These are phyloP conservation scores for Pyxicephalus adspersus DNA, from an alignment of 2,113 vertebrate species.

Conservation along the genomic window DNA sequence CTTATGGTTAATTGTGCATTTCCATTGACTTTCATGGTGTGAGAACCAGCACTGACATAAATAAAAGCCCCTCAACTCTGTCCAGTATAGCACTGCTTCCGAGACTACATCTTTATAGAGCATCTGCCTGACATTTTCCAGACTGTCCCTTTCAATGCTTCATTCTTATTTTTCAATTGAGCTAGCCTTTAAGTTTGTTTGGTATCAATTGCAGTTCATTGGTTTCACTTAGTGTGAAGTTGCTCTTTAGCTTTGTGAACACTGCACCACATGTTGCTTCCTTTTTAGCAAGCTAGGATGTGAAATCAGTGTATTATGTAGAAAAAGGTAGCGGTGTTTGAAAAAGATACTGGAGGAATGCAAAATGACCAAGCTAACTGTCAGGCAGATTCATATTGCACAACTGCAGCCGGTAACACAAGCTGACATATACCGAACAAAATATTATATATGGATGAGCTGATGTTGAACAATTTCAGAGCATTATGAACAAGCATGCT, in stretches of 20 bases:
- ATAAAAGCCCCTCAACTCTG: no score
- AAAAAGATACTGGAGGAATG: conserved; percentile 21
- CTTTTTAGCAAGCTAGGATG: neutral
- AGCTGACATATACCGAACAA: conserved; percentile 50
- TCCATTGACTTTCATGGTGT: no score
- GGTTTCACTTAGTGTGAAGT: no score
- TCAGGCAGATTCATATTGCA: conserved; percentile 55
- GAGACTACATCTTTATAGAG: no score
- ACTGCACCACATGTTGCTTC: neutral
- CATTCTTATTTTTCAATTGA: no score
- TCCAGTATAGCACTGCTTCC: no score
- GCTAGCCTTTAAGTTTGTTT: no score
- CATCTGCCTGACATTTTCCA: no score
- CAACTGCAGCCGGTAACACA: conserved; percentile 50
- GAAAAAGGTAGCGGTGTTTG: neutral
- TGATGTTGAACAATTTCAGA: conserved; percentile 52
- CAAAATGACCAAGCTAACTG: conserved; percentile 47
- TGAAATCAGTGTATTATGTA: neutral
- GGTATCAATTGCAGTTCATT: no score
- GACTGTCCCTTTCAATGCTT: no score
- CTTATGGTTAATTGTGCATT: no score
- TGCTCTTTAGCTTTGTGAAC: neutral
- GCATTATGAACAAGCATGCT: conserved; percentile 42
- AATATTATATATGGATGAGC: conserved; percentile 55
- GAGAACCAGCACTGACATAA: no score